Evolutionary conservation across 2,113 vertebrate species (phyloP).

Genomic region (Macquaria ambigua): DNA sequence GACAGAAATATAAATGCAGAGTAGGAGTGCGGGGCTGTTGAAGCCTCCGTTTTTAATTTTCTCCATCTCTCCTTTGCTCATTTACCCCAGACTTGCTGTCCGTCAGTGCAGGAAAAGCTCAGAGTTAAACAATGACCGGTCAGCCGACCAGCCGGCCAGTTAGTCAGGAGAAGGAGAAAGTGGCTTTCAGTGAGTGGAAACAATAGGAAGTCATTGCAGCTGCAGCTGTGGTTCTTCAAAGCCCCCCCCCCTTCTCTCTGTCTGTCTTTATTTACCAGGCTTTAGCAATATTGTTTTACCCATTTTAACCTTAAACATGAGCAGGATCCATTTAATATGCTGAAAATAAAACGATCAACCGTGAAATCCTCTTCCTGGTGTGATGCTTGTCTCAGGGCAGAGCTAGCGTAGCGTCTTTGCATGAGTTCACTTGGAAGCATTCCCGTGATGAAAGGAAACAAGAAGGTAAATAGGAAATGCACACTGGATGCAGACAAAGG

Average conservation of each 20-base stretch:
- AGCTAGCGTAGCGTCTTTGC: neutral
- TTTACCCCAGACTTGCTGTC: conserved; percentile 21
- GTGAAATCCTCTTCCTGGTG: neutral
- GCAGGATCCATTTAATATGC: neutral
- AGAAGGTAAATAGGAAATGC: conserved; percentile 70
- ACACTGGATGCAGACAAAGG: conserved; percentile 58
- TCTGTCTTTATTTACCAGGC: conserved; percentile 27
- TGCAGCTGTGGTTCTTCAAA: conserved; percentile 78
- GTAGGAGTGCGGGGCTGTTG: neutral
- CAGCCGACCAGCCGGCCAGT: conserved; percentile 45
- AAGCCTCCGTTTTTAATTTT: neutral
- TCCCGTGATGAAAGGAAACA: conserved; percentile 55
- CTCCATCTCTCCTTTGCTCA: neutral
- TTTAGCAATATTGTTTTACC: conserved; percentile 13
- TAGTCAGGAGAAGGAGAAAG: conserved; percentile 74
- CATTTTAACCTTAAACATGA: neutral
- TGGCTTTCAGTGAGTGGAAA: conserved; percentile 80
- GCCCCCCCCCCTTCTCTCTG: conserved; percentile 21
- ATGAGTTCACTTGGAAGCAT: conserved; percentile 45
- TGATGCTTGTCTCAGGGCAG: neutral
- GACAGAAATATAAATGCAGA: conserved; percentile 1
- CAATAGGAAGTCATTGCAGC: conserved; percentile 85
- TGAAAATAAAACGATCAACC: neutral
- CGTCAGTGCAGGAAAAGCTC: conserved; percentile 60
- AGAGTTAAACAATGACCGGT: conserved; percentile 65